These are phyloP conservation scores for Fundulus diaphanus DNA, from an alignment of 2,797 vertebrate genomes.

Conservation along the genomic window DNA sequence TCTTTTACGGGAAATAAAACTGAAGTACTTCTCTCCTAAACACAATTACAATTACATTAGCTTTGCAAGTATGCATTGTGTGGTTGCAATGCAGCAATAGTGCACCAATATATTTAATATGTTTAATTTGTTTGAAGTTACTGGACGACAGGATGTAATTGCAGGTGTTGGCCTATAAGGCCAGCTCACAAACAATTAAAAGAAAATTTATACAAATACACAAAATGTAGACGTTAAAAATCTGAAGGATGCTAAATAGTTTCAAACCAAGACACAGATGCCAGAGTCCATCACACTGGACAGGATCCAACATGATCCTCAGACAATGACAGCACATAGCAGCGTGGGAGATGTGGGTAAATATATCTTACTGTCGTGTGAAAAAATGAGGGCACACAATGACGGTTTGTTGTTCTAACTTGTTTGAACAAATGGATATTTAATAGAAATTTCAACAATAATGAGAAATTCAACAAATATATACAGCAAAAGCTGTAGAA, in stretches of 20 bases:
- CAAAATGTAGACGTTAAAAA: background rate
- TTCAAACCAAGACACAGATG: background rate
- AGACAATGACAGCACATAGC: too few species aligned
- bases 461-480: background rate
- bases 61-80: too few species aligned
- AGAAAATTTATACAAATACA: background rate
- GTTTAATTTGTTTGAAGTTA: background rate
- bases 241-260: background rate
- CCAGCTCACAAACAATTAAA: too few species aligned
- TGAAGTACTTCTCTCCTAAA: too few species aligned
- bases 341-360: background rate
- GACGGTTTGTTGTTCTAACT: background rate
- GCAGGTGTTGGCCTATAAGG: background rate
- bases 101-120: too few species aligned
- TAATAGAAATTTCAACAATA: background rate
- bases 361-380: background rate
- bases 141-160: background rate
- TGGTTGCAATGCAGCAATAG: background rate
- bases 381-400: background rate
- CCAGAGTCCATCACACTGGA: background rate
- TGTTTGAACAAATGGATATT: background rate
- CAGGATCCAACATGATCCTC: background rate
- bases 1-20: background rate
- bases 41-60: too few species aligned
- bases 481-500: too few species aligned